A percentile compares a stretch with the other conserved stretches of the same genome.
Evolutionary conservation across 2,888 invertebrate genomes (phyloP).

Genomic region (Ctenicera cuprea): DNA sequence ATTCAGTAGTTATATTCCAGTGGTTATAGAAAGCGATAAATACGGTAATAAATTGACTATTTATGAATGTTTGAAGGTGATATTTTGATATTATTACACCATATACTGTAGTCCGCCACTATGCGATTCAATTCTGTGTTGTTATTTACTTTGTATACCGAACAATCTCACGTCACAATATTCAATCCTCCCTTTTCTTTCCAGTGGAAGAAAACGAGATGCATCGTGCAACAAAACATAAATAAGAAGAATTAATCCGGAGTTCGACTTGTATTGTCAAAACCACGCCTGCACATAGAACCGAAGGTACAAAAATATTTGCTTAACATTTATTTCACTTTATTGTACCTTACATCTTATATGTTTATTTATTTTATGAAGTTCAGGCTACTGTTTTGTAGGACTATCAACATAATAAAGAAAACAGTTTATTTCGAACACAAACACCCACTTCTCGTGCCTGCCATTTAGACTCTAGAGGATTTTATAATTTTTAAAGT

Average conservation of each 20-base stretch:
- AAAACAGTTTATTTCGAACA: slow-evolving; percentile 47
- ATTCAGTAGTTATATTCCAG: slow-evolving; percentile 46
- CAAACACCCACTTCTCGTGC: slow-evolving; percentile 38
- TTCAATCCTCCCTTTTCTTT: slow-evolving; percentile 16
- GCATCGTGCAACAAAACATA: slow-evolving; percentile 28
- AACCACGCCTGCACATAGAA: slow-evolving; percentile 54
- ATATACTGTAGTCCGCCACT: slow-evolving; percentile 41
- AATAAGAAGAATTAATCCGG: slow-evolving; percentile 49
- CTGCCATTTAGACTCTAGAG: slow-evolving; percentile 5
- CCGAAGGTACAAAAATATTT: slow-evolving; percentile 51
- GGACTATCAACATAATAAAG: slow-evolving; percentile 48
- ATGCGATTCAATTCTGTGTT: slow-evolving; percentile 48
- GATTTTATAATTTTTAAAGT: slow-evolving; percentile 41
- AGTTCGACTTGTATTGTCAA: slow-evolving; percentile 53
- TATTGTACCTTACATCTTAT: slow-evolving; percentile 48
- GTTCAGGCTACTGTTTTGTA: slow-evolving; percentile 49
- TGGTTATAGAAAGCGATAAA: slow-evolving; percentile 52
- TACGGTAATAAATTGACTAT: slow-evolving; percentile 53
- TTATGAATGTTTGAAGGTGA: slow-evolving; percentile 54
- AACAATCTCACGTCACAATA: slow-evolving; percentile 37
- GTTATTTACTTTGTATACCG: slow-evolving; percentile 47
- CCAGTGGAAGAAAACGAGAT: slow-evolving; percentile 25
- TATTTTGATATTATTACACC: slow-evolving; percentile 55
- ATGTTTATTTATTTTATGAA: slow-evolving; percentile 49
- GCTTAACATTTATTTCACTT: slow-evolving; percentile 52